Percentiles rank a stretch among this genome's conserved stretches.
Evolutionary conservation across 1,140 invertebrate genomes (phyloP).

Genomic region (Bradynema listronoti): DNA sequence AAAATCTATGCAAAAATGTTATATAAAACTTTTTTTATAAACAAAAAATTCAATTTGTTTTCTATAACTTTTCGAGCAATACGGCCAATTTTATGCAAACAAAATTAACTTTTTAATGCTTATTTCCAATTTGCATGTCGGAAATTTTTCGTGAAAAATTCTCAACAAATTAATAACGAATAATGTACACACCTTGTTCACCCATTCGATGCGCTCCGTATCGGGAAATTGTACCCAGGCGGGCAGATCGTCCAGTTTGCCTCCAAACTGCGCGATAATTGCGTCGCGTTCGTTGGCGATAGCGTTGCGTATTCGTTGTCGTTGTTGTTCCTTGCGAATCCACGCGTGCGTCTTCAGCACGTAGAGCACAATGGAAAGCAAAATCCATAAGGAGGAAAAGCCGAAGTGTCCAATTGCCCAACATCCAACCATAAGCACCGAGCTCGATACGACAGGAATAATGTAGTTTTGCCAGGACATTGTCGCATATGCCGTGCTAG

Average conservation of each 20-base stretch:
- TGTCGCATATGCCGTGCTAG: no score
- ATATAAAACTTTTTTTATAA: neutral
- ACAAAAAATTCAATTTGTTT: neutral
- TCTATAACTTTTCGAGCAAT: neutral
- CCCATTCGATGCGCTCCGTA: constrained; percentile 55
- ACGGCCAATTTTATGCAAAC: neutral
- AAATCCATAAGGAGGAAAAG: constrained; percentile 49
- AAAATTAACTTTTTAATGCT: neutral
- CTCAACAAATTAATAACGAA: neutral
- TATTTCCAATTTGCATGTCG: neutral
- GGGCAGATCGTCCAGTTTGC: constrained; percentile 41
- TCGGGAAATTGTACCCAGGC: constrained; percentile 57
- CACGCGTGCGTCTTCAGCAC: constrained; percentile 35
- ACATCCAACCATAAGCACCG: constrained; percentile 36
- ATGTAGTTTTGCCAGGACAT: constrained; percentile 39
- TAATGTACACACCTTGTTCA: constrained; percentile 49
- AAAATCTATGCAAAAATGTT: constrained; percentile 38
- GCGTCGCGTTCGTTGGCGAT: constrained; percentile 25
- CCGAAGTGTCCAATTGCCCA: constrained; percentile 38
- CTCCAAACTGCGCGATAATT: constrained; percentile 50
- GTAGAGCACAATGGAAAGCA: constrained; percentile 35
- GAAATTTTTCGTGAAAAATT: neutral
- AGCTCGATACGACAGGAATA: constrained; percentile 28
- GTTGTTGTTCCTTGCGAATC: constrained; percentile 43
- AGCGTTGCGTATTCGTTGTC: constrained; percentile 19